Conservation (phyloP, 2,113 vertebrate species). For the Misgurnus mizolepis region DNA sequence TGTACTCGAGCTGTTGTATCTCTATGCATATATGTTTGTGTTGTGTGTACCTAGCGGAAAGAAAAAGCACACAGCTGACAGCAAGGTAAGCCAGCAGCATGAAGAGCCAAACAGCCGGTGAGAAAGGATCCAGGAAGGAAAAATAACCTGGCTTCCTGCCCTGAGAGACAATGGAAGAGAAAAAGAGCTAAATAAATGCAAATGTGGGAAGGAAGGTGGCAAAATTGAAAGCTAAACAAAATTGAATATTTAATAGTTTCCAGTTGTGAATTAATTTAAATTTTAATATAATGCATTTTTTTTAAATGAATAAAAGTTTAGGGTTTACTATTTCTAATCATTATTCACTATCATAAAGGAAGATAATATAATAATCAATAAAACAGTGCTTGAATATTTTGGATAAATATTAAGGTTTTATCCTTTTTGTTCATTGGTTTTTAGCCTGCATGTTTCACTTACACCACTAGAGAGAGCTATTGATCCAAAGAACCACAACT, state of each 20-base stretch:
- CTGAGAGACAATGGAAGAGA: constrained; percentile 63
- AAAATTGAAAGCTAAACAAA: not conserved
- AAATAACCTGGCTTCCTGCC: constrained; percentile 92
- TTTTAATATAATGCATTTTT: not conserved
- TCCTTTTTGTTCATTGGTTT: not conserved
- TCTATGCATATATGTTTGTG: constrained; percentile 2
- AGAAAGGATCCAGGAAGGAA: constrained; percentile 94
- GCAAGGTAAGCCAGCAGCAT: constrained; percentile 92
- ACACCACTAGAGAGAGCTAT: not conserved
- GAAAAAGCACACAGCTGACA: constrained; percentile 91
- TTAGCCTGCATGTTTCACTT: not conserved
- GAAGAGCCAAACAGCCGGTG: constrained; percentile 94
- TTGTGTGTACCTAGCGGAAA: constrained; percentile 84
- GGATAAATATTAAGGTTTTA: not conserved
- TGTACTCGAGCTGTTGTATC: constrained; percentile 6
- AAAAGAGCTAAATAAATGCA: constrained; percentile 46
- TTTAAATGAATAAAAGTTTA: not conserved
- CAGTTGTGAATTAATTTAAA: no score
- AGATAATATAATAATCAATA: no score
- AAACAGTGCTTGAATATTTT: no score
- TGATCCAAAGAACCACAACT: not conserved
- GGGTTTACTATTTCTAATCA: no score
- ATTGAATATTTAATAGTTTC: not conserved
- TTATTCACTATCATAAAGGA: no score
- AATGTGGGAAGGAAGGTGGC: constrained; percentile 12